Evolutionary conservation across 92 coral and sea anemone genomes (phyloP), one percentile per base, ranked within the genome.

Genomic region (Phenganax stokvisi): DNA sequence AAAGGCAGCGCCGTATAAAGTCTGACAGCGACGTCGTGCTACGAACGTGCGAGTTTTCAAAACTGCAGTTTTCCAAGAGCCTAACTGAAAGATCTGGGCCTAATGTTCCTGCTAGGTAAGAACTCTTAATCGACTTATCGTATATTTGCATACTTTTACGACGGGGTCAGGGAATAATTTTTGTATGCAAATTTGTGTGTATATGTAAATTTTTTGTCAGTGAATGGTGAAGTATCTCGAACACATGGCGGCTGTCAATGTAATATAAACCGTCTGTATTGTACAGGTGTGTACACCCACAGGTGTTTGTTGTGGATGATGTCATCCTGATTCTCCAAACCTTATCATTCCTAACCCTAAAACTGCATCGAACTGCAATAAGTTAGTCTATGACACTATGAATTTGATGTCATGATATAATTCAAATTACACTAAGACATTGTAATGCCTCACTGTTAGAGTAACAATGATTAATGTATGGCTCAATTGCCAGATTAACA

Each of bases 101-200:
- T 57, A n/a, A 57, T 57, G 63, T 57, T 57, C 63, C 63, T n/a
- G 63, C 7, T 57, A 57, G 63, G 63, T 57, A 37, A 37, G 47
- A 37, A 37, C 47, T 37, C 7, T 57, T 57, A 57, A 7, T 57
- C 1, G 63, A 57, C 63, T 57, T 57, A 57, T 0, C 17, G 12
- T 57, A 8, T 11, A 57, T 57, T 57, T 57, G 63, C 63, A 57
- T 57, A 11, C 12, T n/a, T 12, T n/a, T 12, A 11, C 63, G 8
- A 12, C 63, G 63, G 63, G 63, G 63, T 57, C 63, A n/a, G 63
- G 63, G 63, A 57, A 57, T 57, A 57, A 57, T 57, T 57, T 57
- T 12, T 57, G 63, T 57, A 57, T 57, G 63, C 63, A 57, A 57
- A 57, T 57, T 57, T 57, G 63, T 57, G 15, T 11, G 17, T 57